Evolutionary conservation across 2,888 invertebrate genomes (phyloP), one percentile per base, ranked within the genome.

Genomic region (Tipula helvola): DNA sequence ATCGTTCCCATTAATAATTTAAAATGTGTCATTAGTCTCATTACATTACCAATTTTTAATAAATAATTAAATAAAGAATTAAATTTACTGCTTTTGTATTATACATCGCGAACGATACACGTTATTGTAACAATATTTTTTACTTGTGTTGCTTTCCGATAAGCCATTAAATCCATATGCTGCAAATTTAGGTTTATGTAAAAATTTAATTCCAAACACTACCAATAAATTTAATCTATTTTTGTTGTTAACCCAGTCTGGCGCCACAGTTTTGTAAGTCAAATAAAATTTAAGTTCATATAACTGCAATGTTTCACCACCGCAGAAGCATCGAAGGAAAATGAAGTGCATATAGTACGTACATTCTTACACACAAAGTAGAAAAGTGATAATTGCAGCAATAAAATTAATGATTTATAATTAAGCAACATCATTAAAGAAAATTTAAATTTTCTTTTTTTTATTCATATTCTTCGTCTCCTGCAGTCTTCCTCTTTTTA

Each of bases 391-490:
- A 71, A 71, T 71, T 71, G 71, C 71, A 71, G 71, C 71, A 71
- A 71, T 71, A 71, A 71, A 71, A 71, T 71, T 71, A 71, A 71
- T 71, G 71, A 71, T 71, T 71, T 71, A 71, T 71, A 71, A 71
- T 71, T 71, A 71, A 71, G 71, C 10, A 71, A 71, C 71, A 52
- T 52, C 71, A 71, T 71, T 71, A 71, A 71, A 71, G 71, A 71
- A 71, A 71, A 28, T 71, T 71, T 71, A 28, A 71, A 71, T 71
- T 71, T 71, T 71, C 71, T 71, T 71, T 4, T 57, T 57, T 5
- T 16, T 57, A 57, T 16, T 7, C 16, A 16, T 16, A 16, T 16
- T 57, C 16, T 10, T 71, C 28, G 71, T 52, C 52, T 52, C n/a
- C n/a, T 52, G 12, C 3, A 13, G n/a, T 52, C 52, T 71, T 71